A percentile compares a stretch with the other conserved stretches of the same genome.
Conservation (phyloP, 2,797 vertebrate genomes). For the Sardinella longiceps region DNA sequence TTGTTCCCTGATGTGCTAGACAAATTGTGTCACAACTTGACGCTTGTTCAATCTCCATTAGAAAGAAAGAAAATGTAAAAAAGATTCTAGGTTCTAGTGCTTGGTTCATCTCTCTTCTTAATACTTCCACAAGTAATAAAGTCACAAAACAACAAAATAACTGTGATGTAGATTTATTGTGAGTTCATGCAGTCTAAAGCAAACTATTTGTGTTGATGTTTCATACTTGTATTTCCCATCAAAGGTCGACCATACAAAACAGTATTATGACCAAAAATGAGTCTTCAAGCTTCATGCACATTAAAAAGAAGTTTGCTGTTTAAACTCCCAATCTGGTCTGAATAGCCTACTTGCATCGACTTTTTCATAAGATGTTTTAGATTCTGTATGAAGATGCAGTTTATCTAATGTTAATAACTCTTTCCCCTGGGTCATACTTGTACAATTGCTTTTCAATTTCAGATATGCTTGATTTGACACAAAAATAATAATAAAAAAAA, state of each 20-base stretch:
- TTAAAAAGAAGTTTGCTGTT: background rate
- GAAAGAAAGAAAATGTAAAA: too few relatives aligned
- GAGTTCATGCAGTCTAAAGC: too few relatives aligned
- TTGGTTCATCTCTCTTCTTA: too few relatives aligned
- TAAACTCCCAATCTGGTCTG: background rate
- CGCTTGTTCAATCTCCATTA: too few relatives aligned
- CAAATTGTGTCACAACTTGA: too few relatives aligned
- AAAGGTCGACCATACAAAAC: background rate
- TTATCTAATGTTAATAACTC: conserved; percentile 21
- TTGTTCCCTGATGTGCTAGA: conserved; percentile 43
- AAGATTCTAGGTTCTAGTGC: too few relatives aligned
- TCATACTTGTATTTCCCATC: background rate
- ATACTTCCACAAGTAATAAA: too few relatives aligned
- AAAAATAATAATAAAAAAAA: too few relatives aligned
- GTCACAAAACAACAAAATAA: too few relatives aligned
- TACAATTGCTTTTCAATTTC: conserved; percentile 16
- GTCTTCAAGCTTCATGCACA: background rate
- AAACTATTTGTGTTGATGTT: too few relatives aligned
- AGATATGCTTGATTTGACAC: background rate
- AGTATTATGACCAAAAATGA: background rate
- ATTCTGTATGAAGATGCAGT: conserved; percentile 26
- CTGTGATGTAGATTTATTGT: too few relatives aligned
- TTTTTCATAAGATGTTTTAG: background rate
- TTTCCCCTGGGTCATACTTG: conserved; percentile 5
- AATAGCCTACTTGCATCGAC: background rate